Evolutionary conservation across 2,113 vertebrate species (phyloP), one percentile per base, ranked within the genome.

Genomic region (Rhea pennata): DNA sequence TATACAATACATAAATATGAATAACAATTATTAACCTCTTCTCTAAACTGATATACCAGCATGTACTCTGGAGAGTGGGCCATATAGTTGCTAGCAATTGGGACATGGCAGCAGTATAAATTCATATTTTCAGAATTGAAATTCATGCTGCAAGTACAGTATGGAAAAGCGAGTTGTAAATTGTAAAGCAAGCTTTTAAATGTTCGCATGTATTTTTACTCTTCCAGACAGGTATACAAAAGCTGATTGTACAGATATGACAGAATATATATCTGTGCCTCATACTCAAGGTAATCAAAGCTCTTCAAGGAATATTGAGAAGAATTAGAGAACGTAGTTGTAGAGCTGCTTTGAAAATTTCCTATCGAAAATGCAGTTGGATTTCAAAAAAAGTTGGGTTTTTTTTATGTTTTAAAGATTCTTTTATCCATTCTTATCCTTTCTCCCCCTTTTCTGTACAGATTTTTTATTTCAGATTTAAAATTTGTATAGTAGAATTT

Each of bases 51-150:
- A n/a, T 33, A 39, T 50, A 46, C n/a, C 54, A 50, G 46, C 23
- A n/a, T n/a, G 33, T 13, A 67, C 2, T 14, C 36, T 80, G 51
- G 77, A 78, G 36, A 6, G 8, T 70, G 19, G 75, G 54, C 14
- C 29, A 31, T 40, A 75, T 2, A 81, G 13, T 56, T 56, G 61
- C 20, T 10, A 29, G 6, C 5, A 64, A 21, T 16, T 33, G 15
- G 6, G 50, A 22, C 33, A 19, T 26, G 0, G 0, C 7, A 65
- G 16, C 21, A 46, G 17, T 67, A 40, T 12, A 51, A 67, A 67
- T 39, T 31, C 36, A 22, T 59, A 36, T 50, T 73, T 61, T 66
- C 21, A 59, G 29, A 85, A 11, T 44, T 72, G 9, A 29, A 73
- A 59, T 44, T 58, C 13, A 42, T 71, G 29, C 26, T 73, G 26